Evolutionary conservation across 2,113 vertebrate genomes (phyloP).

Genomic region (Brachionichthys hirsutus): DNA sequence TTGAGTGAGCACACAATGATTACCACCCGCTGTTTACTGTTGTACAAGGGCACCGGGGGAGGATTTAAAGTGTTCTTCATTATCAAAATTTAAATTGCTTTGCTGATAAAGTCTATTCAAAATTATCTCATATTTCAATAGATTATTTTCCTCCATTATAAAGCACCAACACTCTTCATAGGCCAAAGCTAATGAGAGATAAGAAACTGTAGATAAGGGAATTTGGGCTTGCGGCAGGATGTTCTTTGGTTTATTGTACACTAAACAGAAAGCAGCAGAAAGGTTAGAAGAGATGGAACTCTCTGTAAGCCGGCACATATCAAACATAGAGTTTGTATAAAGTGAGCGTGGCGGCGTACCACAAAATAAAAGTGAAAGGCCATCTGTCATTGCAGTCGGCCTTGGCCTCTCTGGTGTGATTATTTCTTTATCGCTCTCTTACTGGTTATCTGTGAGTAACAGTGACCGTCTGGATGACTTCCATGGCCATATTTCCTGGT

Average conservation of each 20-base stretch:
- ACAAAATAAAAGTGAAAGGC: conserved; percentile 49
- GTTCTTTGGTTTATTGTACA: conserved; percentile 45
- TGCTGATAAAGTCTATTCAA: conserved; percentile 68
- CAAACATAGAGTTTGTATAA: conserved; percentile 25
- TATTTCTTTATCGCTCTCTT: conserved; percentile 71
- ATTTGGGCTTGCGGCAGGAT: conserved; percentile 31
- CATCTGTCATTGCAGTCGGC: conserved; percentile 66
- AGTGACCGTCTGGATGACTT: conserved; percentile 64
- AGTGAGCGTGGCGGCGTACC: conserved; percentile 34
- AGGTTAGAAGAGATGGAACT: conserved; percentile 42
- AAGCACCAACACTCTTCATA: conserved; percentile 47
- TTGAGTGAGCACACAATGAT: conserved; percentile 70
- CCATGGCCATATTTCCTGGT: conserved; percentile 58
- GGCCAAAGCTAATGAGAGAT: conserved; percentile 68
- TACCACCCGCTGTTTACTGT: conserved; percentile 50
- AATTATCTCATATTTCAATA: conserved; percentile 66
- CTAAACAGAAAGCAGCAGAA: conserved; percentile 27
- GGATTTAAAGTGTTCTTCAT: conserved; percentile 64
- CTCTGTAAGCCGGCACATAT: conserved; percentile 26
- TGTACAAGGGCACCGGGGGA: conserved; percentile 54
- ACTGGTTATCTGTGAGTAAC: conserved; percentile 65
- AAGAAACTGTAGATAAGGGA: conserved; percentile 56
- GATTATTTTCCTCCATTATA: conserved; percentile 31
- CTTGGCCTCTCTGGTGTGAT: conserved; percentile 64
- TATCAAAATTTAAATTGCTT: conserved; percentile 68